Conservation (phyloP, 2,113 vertebrate species). For the Anser brachyrhynchus region DNA sequence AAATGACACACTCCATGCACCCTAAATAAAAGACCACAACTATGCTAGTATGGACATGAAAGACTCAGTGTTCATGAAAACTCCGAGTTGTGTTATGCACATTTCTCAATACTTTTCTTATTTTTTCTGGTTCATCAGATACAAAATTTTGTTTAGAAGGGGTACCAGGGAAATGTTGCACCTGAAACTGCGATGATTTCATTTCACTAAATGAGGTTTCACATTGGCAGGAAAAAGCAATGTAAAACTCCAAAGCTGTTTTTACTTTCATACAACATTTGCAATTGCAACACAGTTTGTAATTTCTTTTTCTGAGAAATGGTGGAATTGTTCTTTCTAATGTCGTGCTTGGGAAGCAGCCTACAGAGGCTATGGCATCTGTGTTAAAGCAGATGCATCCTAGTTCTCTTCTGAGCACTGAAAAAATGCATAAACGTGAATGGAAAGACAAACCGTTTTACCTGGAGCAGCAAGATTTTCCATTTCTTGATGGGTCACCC, state of each 20-base stretch:
- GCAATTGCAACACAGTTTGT: neutral
- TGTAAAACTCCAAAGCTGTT: neutral
- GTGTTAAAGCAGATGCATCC: neutral
- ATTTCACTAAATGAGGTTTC: neutral
- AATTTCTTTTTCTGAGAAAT: neutral
- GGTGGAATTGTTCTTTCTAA: neutral
- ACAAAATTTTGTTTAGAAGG: neutral
- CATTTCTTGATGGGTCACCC: conserved; percentile 99
- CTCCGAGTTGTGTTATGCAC: neutral
- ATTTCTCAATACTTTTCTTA: neutral
- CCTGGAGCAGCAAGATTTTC: conserved; percentile 95
- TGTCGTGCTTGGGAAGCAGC: neutral
- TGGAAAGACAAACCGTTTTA: conserved; percentile 91
- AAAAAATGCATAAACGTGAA: neutral
- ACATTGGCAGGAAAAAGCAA: neutral
- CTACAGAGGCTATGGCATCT: accelerated
- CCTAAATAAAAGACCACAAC: neutral
- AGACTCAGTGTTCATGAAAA: neutral
- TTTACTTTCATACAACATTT: neutral
- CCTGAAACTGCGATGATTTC: accelerated
- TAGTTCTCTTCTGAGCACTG: neutral
- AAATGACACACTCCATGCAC: neutral
- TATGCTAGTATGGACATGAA: neutral
- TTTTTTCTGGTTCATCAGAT: neutral
- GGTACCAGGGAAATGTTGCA: neutral